Evolutionary conservation across 2,797 vertebrate genomes (phyloP), one percentile per base, ranked within the genome.

Genomic region (Enteromius trimaculatus): DNA sequence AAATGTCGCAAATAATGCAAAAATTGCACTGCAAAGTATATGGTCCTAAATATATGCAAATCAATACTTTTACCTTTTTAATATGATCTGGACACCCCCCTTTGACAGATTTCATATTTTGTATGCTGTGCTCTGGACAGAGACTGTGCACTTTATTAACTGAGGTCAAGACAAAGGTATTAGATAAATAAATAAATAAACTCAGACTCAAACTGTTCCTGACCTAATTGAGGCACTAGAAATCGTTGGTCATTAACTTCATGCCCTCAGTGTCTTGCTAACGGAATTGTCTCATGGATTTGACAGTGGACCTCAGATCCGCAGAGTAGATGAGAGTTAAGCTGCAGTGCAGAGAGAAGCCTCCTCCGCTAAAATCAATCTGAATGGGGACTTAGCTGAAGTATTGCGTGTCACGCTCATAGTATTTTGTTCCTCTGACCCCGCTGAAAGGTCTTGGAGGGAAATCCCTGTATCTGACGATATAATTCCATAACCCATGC

Each of bases 221-320:
- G 76, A 65, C 42, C 77, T 78, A 78, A 66, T 51, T 44, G 60
- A 65, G 42, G 47, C 64, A 17, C 6, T 65, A 34, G 60, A 65
- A 79, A 79, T 79, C 3, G 4, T 55, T 70, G 66, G 39, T 80
- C 79, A 80, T 47, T 60, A 13, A n/a, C 51, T 71, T 31, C 17
- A 13, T 44, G 23, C 9, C 31, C 47, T 79, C 64, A 55, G 55
- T 65, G 76, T 79, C 21, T 51, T 26, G 64, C 44, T 79, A 68
- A 55, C 69, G 31, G 14, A 55, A 79, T 69, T 60, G 77, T 78
- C 77, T 78, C 60, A 65, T 65, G 79, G 37, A 71, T 71, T 70
- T 70, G 66, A 80, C 17, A 11, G 14, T 42, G 17, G 13, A 60
- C 60, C 37, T 47, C 39, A 11, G 53, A 53, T 34, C 21, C 16